Evolutionary conservation across 2,888 invertebrate genomes (phyloP).

Genomic region (Tribolium freemani): DNA sequence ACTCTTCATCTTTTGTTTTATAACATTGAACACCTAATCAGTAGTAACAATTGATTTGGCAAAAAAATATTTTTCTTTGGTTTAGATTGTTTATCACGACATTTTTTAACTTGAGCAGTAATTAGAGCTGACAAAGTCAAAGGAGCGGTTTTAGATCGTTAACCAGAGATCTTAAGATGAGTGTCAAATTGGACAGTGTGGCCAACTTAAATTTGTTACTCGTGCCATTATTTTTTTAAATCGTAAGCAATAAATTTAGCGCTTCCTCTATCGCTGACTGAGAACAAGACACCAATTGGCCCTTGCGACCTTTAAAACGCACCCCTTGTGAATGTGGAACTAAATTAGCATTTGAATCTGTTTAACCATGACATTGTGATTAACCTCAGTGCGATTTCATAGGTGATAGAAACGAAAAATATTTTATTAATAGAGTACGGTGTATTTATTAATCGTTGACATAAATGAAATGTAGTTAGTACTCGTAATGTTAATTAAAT

Average conservation of each 20-base stretch:
- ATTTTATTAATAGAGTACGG: constrained; percentile 28
- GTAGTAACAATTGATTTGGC: no score
- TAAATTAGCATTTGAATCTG: neutral
- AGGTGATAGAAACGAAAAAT: constrained; percentile 6
- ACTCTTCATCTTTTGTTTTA: no score
- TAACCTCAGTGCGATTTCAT: constrained; percentile 39
- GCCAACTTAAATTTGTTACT: neutral
- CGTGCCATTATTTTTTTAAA: no score
- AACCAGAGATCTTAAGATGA: no score
- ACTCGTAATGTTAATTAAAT: neutral
- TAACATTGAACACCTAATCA: no score
- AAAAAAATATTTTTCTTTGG: no score
- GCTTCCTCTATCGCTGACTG: neutral
- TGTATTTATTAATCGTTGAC: constrained; percentile 22
- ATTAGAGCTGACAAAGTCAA: no score
- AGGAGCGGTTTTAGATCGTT: no score
- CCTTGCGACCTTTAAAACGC: neutral
- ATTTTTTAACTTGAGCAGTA: no score
- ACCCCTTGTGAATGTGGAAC: neutral
- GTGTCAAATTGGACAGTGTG: neutral
- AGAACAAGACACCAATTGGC: neutral
- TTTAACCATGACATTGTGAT: constrained; percentile 34
- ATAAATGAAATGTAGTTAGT: neutral
- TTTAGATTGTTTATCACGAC: no score
- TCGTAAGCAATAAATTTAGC: neutral